phyloP scores from a whole-genome alignment of 2,113 vertebrate genomes.

The Oenanthe oenanthe region DNA sequence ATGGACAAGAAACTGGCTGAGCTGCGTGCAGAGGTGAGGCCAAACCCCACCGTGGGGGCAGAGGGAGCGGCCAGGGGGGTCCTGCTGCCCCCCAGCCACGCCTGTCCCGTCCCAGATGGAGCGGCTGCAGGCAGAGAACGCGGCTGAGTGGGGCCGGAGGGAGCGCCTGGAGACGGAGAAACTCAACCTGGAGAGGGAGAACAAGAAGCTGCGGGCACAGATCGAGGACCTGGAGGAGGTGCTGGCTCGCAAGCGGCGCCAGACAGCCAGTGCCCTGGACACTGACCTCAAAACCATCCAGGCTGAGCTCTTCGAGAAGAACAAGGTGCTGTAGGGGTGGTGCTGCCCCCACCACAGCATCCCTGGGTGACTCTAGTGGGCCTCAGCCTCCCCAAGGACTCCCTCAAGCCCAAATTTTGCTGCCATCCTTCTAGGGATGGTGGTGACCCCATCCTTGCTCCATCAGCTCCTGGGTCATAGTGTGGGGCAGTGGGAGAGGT shows the following conservation, averaged over 20 bases:
- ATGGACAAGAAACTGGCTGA: slow-evolving; percentile 98
- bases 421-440: not conserved
- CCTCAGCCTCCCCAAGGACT: not conserved
- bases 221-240: slow-evolving; percentile 95
- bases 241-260: slow-evolving; percentile 87
- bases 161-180: slow-evolving; percentile 96
- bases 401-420: not conserved
- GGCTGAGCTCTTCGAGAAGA: slow-evolving; percentile 92
- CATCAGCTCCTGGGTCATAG: not conserved
- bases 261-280: slow-evolving; percentile 89
- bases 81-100: not conserved
- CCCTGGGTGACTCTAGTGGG: not conserved
- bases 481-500: not conserved
- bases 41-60: accelerated
- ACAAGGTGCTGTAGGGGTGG: slow-evolving; percentile 82
- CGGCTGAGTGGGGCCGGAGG: slow-evolving; percentile 92
- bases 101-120: slow-evolving; percentile 84
- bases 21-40: slow-evolving; percentile 88
- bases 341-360: accelerated
- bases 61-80: accelerated
- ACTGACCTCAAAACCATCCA: slow-evolving; percentile 93
- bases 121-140: slow-evolving; percentile 93
- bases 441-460: not conserved
- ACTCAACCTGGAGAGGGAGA: slow-evolving; percentile 93
- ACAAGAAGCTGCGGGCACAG: slow-evolving; percentile 93